Conservation (phyloP, 2,113 vertebrate species). For the Perccottus glenii region DNA sequence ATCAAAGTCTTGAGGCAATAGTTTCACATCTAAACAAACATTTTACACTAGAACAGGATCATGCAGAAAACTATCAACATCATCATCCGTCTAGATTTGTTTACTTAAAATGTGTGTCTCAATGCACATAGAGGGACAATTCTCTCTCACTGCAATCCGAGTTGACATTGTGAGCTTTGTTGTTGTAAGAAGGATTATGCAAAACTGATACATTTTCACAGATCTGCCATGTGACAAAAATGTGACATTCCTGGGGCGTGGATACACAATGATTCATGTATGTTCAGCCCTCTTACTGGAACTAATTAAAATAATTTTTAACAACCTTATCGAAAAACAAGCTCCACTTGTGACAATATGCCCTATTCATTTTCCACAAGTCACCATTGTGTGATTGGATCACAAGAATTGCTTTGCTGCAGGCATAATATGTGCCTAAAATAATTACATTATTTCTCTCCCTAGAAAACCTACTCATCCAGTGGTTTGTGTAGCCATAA, state of each 20-base stretch:
- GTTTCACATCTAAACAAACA: conserved; percentile 62
- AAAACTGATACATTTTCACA: conserved; percentile 93
- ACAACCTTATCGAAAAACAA: conserved; percentile 89
- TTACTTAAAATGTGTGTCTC: conserved; percentile 84
- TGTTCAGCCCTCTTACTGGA: conserved; percentile 80
- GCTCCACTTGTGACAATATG: conserved; percentile 69
- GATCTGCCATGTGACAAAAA: conserved; percentile 92
- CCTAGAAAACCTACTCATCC: conserved; percentile 67
- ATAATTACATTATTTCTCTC: conserved; percentile 81
- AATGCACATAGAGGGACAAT: conserved; percentile 80
- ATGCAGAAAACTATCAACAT: conserved; percentile 67
- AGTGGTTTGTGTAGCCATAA: conserved; percentile 78
- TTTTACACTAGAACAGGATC: conserved; percentile 53
- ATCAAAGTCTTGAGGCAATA: conserved; percentile 18
- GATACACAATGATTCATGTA: conserved; percentile 81
- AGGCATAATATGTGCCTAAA: conserved; percentile 79
- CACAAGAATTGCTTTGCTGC: conserved; percentile 80
- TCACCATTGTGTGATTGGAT: conserved; percentile 78
- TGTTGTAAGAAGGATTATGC: conserved; percentile 85
- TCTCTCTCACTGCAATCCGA: conserved; percentile 78
- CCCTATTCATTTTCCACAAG: conserved; percentile 77
- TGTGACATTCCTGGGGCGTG: conserved; percentile 88
- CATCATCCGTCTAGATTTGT: conserved; percentile 82
- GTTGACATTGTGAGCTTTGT: conserved; percentile 80
- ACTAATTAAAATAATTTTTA: conserved; percentile 93